phyloP scores from a whole-genome alignment of 2,888 invertebrate species.

The Boloria euphrosyne region DNA sequence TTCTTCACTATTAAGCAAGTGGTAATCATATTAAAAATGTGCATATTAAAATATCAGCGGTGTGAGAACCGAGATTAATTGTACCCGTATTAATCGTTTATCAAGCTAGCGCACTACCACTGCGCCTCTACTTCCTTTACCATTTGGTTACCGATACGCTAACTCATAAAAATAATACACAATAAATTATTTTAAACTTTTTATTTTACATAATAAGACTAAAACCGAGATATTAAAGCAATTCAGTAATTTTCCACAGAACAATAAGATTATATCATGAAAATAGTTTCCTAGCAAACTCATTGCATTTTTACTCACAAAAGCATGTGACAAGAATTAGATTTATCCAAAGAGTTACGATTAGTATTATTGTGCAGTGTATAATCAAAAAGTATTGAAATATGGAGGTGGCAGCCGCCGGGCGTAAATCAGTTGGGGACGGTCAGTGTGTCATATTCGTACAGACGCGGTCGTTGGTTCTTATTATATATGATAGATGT shows the following conservation, averaged over 20 bases:
- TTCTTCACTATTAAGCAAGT: too few species aligned
- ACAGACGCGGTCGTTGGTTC: slow-evolving; percentile 26
- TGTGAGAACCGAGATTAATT: slow-evolving; percentile 35
- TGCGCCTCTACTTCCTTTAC: too few species aligned
- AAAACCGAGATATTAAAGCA: too few species aligned
- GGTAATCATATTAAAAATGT: too few species aligned
- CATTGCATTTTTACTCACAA: slow-evolving; percentile 26
- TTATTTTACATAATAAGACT: too few species aligned
- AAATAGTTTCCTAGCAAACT: neutral
- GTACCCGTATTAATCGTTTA: too few species aligned
- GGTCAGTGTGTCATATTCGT: slow-evolving; percentile 40
- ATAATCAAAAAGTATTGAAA: slow-evolving; percentile 39
- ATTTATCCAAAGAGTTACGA: slow-evolving; percentile 19
- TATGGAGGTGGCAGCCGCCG: slow-evolving; percentile 37
- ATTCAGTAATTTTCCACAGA: too few species aligned
- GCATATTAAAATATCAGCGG: slow-evolving; percentile 44
- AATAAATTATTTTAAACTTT: too few species aligned
- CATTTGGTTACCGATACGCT: too few species aligned
- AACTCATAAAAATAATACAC: too few species aligned
- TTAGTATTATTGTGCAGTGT: slow-evolving; percentile 22
- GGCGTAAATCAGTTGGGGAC: slow-evolving; percentile 41
- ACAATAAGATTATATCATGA: too few species aligned
- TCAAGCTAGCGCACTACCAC: too few species aligned
- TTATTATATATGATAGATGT: neutral
- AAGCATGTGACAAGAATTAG: neutral